Evolutionary conservation across 2,888 invertebrate genomes (phyloP), one percentile per base, ranked within the genome.

Genomic region (Leptinotarsa haldemani): DNA sequence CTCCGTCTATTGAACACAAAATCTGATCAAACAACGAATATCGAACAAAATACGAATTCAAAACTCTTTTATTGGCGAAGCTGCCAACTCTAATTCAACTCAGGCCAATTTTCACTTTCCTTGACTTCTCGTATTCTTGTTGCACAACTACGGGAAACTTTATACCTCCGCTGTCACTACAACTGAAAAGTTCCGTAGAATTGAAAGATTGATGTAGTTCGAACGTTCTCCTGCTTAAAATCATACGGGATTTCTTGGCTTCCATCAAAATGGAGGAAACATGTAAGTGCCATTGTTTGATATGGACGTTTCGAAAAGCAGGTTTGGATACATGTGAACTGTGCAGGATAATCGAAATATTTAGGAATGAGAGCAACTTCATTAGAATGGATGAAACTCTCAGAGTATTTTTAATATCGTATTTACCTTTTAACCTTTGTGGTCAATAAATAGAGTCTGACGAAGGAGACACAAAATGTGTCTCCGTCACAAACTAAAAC

Each of bases 121-220:
- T 74, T 74, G 74, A 74, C 74, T 74, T 70, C 70, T 64, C 64
- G 61, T 67, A 65, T 74, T 74, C 69, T 70, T 70, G 67, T 61
- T 61, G 15, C 61, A 16, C 30, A 75, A 66, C 70, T 70, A 46
- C 63, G 71, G 56, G 77, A 73, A 80, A 80, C 80, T 78, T 78
- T 78, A 78, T 76, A 75, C 78, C 74, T 63, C 20, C 61, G 68
- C 70, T 78, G 77, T 78, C 80, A 77, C 73, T 71, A 76, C 73
- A 79, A 78, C 77, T 78, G 76, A 70, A 79, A 80, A 78, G 78
- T 79, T 80, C 79, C 75, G 77, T 69, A 74, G 77, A 78, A 82
- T 80, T 82, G 82, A 81, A 81, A 79, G 80, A 81, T 79, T 77
- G 79, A 79, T 80, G 78, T 77, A 74, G 67, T 75, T 68, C 65